Conservation (phyloP, 1,140 invertebrate genomes). For the Orius insidiosus region DNA sequence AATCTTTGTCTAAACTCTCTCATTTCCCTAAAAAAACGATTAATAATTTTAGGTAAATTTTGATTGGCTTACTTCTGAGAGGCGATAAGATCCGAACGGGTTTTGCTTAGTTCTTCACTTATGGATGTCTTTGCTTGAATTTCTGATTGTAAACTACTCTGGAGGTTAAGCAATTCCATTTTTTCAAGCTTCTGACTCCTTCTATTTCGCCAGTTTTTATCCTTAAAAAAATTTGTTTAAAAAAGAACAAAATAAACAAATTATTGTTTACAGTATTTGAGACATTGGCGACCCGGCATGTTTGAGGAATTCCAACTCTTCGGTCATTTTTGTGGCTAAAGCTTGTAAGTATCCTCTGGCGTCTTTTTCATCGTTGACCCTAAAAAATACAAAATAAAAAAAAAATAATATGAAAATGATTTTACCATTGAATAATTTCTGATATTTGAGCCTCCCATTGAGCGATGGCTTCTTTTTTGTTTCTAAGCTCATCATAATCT, state of each 20-base stretch:
- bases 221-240: conserved; percentile 20
- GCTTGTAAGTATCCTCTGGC: conserved; percentile 89
- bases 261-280: conserved; percentile 24
- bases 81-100: conserved; percentile 72
- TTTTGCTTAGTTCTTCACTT: conserved; percentile 80
- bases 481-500: conserved; percentile 66
- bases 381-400: conserved; percentile 18
- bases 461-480: conserved; percentile 71
- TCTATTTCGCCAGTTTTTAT: conserved; percentile 89
- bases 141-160: conserved; percentile 91
- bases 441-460: conserved; percentile 83
- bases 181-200: conserved; percentile 94
- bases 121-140: conserved; percentile 95
- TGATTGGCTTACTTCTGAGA: conserved; percentile 63
- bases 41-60: neutral
- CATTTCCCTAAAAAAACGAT: conserved; percentile 47
- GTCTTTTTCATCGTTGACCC: conserved; percentile 96
- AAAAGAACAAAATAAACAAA: neutral
- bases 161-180: conserved; percentile 94
- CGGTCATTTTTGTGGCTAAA: conserved; percentile 92
- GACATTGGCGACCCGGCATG: conserved; percentile 46
- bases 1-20: conserved; percentile 61
- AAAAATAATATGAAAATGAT: neutral
- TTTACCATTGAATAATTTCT: conserved; percentile 84
- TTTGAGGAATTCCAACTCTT: conserved; percentile 91